Conservation (phyloP, 2,888 invertebrate genomes). For the Copidosoma aretas region DNA sequence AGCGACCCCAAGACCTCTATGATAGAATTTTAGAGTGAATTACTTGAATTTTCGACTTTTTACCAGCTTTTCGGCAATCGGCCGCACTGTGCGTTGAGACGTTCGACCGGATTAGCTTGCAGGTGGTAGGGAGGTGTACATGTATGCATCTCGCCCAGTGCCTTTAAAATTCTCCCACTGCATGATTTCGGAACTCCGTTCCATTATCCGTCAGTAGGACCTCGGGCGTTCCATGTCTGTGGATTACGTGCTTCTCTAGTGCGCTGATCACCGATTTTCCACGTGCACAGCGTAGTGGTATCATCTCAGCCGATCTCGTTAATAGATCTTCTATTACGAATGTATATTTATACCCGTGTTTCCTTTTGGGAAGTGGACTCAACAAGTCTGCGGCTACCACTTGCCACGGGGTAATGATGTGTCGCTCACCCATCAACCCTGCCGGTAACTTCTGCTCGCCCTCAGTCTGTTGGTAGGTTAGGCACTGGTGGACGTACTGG, state of each 20-base stretch:
- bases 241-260: background rate
- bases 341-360: background rate
- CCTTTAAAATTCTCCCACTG: too few species aligned
- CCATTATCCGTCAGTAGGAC: background rate
- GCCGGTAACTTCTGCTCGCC: background rate
- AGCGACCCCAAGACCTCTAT: too few species aligned
- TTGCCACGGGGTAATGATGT: background rate
- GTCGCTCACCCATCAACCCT: background rate
- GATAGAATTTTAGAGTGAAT: too few species aligned
- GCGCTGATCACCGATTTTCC: background rate
- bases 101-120: too few species aligned
- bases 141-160: too few species aligned
- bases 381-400: background rate
- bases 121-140: too few species aligned
- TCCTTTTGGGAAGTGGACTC: background rate
- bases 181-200: background rate
- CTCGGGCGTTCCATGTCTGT: background rate
- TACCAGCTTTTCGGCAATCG: too few species aligned
- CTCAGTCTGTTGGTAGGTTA: background rate
- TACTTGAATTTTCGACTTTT: too few species aligned
- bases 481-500: background rate
- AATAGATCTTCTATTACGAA: slow-evolving; percentile 3
- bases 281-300: background rate
- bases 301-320: background rate
- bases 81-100: too few species aligned